phyloP scores from a whole-genome alignment of 2,888 invertebrate species.

The Pseudococcus jackbeardsleyi region DNA sequence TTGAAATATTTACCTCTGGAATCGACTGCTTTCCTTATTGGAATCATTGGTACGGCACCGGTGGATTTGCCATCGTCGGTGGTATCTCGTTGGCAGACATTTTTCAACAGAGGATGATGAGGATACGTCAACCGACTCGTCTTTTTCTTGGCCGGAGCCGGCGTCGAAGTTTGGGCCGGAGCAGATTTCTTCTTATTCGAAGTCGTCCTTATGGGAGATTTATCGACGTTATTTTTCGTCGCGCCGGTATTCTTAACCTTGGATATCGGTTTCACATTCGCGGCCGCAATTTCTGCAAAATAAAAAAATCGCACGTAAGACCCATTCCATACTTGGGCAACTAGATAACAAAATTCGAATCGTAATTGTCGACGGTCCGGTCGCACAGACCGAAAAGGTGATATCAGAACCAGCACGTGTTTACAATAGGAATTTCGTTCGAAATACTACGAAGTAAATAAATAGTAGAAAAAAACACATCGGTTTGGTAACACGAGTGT shows the following conservation, averaged over 20 bases:
- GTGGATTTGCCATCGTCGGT: neutral
- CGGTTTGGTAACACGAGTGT: neutral
- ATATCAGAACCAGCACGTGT: neutral
- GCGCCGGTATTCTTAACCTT: conserved; percentile 8
- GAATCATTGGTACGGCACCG: neutral
- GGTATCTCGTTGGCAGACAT: conserved; percentile 10
- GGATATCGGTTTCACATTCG: conserved; percentile 9
- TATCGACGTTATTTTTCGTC: conserved; percentile 30
- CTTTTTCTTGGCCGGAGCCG: conserved; percentile 41
- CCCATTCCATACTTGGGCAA: neutral
- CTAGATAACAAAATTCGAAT: neutral
- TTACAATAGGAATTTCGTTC: neutral
- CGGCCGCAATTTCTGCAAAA: neutral
- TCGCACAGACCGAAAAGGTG: neutral
- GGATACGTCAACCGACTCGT: conserved; percentile 39
- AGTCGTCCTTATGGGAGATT: neutral
- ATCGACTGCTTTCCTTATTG: neutral
- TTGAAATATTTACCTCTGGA: neutral
- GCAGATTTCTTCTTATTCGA: neutral
- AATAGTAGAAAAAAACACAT: neutral
- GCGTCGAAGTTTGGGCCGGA: neutral
- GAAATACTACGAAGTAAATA: neutral
- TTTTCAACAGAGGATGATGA: conserved; percentile 52
- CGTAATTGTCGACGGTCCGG: neutral
- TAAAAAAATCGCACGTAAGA: neutral